phyloP scores from a whole-genome alignment of 2,888 invertebrate genomes.

The Molanna angustata region DNA sequence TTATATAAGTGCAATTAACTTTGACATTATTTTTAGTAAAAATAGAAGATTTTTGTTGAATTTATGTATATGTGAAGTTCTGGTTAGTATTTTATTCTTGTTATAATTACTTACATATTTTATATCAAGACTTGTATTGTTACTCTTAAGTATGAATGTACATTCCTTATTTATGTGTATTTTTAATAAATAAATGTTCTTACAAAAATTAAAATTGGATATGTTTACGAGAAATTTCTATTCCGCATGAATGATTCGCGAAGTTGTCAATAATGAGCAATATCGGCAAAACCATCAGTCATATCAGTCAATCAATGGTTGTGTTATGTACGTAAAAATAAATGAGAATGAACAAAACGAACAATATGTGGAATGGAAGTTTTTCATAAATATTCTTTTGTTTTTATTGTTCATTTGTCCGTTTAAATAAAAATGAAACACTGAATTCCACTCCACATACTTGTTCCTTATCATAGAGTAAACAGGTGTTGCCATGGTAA shows the following conservation, averaged over 20 bases:
- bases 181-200: too few species aligned
- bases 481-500: too few species aligned
- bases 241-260: slow-evolving; percentile 22
- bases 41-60: too few species aligned
- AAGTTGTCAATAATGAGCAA: slow-evolving; percentile 13
- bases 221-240: slow-evolving; percentile 28
- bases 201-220: too few species aligned
- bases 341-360: slow-evolving; percentile 6
- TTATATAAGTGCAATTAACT: too few species aligned
- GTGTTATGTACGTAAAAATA: background rate
- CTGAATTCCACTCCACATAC: slow-evolving; percentile 29
- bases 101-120: too few species aligned
- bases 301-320: background rate
- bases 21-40: too few species aligned
- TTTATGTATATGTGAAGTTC: too few species aligned
- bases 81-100: too few species aligned
- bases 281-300: slow-evolving; percentile 15
- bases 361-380: slow-evolving; percentile 51
- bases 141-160: too few species aligned
- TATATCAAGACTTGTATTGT: too few species aligned
- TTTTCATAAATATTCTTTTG: slow-evolving; percentile 44
- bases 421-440: slow-evolving; percentile 10
- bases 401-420: background rate
- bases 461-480: slow-evolving; percentile 1
- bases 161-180: too few species aligned